Evolutionary conservation across 2,888 invertebrate species (phyloP), one percentile per base, ranked within the genome.

Genomic region (Lasioglossum calceatum): DNA sequence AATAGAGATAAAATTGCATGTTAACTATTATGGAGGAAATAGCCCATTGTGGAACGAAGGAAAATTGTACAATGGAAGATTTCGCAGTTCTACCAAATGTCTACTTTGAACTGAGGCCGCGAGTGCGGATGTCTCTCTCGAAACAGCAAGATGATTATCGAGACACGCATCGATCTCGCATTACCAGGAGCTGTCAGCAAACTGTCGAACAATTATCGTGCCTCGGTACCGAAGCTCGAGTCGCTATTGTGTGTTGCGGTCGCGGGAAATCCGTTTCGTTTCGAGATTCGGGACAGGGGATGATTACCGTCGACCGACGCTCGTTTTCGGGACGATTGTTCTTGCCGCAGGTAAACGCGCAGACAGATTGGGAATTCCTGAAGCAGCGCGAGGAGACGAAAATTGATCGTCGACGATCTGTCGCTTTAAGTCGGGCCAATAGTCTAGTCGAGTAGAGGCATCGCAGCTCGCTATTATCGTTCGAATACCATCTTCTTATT

Each of bases 331-430:
- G n/a, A 44, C 71, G 42, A 44, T 71, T 42, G 42, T 70, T 70
- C 39, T 39, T 12, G 23, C 23, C 70, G n/a, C 70, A 4, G 27
- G 27, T 54, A 42, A 72, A 42, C 72, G 44, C 14, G 36, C 14
- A 1, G 44, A 71, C 54, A 47, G 58, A 71, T 36, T 10, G 54
- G 44, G 81, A 81, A 81, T 58, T 58, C 14, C 4, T n/a, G 80
- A 76, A 79, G 2, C 54, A 19, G 27, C 44, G 77, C 44, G 67
- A 61, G 61, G 12, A 44, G 80, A 50, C 32, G 77, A 47, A 47
- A 72, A 71, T 81, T n/a, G 77, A 75, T 76, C 75, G 76, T 50
- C 27, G 81, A 72, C 78, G 23, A 47, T 67, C 47, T 16, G 71
- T 76, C 42, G 75, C 64, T 50, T 54, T 76, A 64, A 81, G 39